A percentile compares a stretch with the other conserved stretches of the same genome.
Evolutionary conservation across 2,888 invertebrate genomes (phyloP).

Genomic region (Thysanoteuthis rhombus): DNA sequence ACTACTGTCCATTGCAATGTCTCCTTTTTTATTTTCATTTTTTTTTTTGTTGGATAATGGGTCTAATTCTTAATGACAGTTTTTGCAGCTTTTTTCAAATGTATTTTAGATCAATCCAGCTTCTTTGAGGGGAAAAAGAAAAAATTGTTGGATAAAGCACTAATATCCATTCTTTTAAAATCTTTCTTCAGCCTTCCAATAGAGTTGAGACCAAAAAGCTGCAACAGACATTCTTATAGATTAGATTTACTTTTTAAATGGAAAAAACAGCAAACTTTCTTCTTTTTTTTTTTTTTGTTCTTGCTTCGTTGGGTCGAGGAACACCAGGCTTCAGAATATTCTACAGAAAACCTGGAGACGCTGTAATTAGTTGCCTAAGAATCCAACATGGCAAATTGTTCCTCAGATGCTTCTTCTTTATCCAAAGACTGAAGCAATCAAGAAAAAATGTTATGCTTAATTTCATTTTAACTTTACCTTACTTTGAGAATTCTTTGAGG

Average conservation of each 20-base stretch:
- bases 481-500: neutral
- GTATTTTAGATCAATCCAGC: conserved; percentile 12
- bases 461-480: neutral
- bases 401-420: neutral
- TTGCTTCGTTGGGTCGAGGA: neutral
- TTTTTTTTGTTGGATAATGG: neutral
- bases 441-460: neutral
- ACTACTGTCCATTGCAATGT: neutral
- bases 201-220: neutral
- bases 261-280: neutral
- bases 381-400: neutral
- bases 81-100: neutral
- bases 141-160: neutral
- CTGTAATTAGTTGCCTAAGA: neutral
- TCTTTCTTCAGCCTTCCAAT: neutral
- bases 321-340: neutral
- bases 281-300: neutral
- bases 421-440: neutral
- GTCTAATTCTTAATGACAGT: neutral
- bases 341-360: neutral
- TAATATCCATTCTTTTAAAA: neutral
- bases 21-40: neutral
- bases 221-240: neutral
- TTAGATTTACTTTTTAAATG: conserved; percentile 12
- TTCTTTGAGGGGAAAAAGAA: neutral